Evolutionary conservation across 2,797 vertebrate genomes (phyloP), one percentile per base, ranked within the genome.

Genomic region (Bradypus variegatus): DNA sequence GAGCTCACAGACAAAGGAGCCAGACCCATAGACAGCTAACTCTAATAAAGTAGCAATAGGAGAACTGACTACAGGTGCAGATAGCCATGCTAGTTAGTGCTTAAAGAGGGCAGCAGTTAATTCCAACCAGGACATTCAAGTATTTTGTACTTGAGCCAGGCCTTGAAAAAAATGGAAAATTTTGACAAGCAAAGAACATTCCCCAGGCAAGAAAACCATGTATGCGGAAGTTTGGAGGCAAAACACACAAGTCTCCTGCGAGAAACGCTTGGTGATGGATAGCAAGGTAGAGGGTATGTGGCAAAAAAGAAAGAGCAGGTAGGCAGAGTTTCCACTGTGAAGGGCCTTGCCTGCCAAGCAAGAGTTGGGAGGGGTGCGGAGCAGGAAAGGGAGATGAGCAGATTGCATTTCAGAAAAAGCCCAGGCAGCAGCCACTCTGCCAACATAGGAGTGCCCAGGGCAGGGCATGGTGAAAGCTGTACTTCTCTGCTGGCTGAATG

Each of bases 351-450:
- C 58, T 88, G 45, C 58, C 45, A 38, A 67, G 29, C 58, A 65
- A 23, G 15, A n/a, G 53, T 16, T 58, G 19, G 38, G 41, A 72
- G 25, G 41, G 31, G 19, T 55, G n/a, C 64, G 65, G 29, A 87
- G 33, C 64, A 33, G 82, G 55, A 87, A 72, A 90, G 65, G 85
- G n/a, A 79, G 36, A 27, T 48, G 31, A 81, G 16, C 18, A 21
- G 9, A 62, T 58, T 25, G 23, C 73, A 21, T 90, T 95, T 93
- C 77, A 86, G 69, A 89, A 73, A 48, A 89, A 89, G 65, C 62
- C 41, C 69, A 45, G 38, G 60, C 60, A 77, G 64, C 48, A 77
- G 64, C 48, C 13, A 48, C 31, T 53, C 60, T 31, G 55, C 13
- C 55, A 36, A 53, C 78, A 21, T 6, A 53, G 18, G n/a, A 88